These are phyloP conservation scores for Eonycteris spelaea DNA, from an alignment of 2,113 vertebrate species.

Conservation along the genomic window DNA sequence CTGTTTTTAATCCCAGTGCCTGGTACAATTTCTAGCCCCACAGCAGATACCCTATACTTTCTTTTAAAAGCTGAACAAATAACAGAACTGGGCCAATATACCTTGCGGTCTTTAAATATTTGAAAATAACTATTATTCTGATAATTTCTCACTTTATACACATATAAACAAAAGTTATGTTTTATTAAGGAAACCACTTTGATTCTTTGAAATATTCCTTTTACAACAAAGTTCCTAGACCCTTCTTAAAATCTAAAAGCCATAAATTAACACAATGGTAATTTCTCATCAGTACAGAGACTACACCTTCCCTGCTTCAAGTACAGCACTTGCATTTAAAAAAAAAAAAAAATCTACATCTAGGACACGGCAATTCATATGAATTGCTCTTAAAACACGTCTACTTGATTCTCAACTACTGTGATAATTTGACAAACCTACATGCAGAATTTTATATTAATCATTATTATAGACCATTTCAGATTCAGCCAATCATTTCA, in stretches of 20 bases:
- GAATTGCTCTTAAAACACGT: background rate
- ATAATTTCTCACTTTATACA: background rate
- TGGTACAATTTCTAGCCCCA: background rate
- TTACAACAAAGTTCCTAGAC: background rate
- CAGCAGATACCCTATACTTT: background rate
- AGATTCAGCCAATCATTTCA: background rate
- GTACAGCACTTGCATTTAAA: background rate
- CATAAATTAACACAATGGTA: background rate
- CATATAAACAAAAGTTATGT: background rate
- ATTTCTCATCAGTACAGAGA: background rate
- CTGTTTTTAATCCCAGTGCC: background rate
- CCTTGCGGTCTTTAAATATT: background rate
- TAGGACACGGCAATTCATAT: background rate
- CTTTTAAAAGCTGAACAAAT: background rate
- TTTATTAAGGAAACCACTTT: background rate
- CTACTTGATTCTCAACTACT: background rate
- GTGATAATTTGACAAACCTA: background rate
- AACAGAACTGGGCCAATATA: background rate
- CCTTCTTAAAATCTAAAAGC: background rate
- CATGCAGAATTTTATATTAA: background rate
- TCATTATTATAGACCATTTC: background rate
- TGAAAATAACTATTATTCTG: conserved; percentile 24
- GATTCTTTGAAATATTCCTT: background rate
- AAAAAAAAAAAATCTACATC: background rate
- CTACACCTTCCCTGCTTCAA: background rate